Percentiles rank a stretch among this genome's conserved stretches.
phyloP scores from a whole-genome alignment of 2,113 vertebrate genomes.

The Tonatia bakeri region DNA sequence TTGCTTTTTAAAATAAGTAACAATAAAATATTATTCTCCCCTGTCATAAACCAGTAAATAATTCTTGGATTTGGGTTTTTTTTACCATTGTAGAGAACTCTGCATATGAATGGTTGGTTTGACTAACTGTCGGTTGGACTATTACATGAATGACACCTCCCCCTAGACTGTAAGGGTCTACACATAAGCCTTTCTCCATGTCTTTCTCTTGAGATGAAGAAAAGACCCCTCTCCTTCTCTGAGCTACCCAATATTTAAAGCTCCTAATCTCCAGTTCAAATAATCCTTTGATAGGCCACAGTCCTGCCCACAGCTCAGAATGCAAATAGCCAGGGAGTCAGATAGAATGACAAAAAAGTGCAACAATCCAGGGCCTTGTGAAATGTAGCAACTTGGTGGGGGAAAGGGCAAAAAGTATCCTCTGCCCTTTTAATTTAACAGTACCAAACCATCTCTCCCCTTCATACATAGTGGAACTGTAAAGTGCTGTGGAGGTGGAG shows the following conservation, averaged over 20 bases:
- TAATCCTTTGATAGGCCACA: slow-evolving; percentile 47
- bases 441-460: slow-evolving; percentile 27
- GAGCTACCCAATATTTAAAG: neutral
- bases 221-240: neutral
- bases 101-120: neutral
- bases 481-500: neutral
- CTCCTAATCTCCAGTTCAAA: slow-evolving; percentile 35
- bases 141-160: neutral
- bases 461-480: neutral
- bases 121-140: neutral
- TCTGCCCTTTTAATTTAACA: slow-evolving; percentile 30
- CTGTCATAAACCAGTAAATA: neutral
- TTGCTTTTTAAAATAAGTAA: slow-evolving; percentile 42
- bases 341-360: neutral
- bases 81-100: neutral
- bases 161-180: neutral
- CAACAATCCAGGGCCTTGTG: neutral
- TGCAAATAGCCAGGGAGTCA: slow-evolving; percentile 15
- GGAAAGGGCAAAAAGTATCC: neutral
- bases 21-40: neutral
- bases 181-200: neutral
- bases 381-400: neutral
- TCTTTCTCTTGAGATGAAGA: neutral
- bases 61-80: neutral
- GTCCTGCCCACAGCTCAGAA: neutral